Conservation (phyloP, 2,888 invertebrate species). For the Conus canariensis region DNA sequence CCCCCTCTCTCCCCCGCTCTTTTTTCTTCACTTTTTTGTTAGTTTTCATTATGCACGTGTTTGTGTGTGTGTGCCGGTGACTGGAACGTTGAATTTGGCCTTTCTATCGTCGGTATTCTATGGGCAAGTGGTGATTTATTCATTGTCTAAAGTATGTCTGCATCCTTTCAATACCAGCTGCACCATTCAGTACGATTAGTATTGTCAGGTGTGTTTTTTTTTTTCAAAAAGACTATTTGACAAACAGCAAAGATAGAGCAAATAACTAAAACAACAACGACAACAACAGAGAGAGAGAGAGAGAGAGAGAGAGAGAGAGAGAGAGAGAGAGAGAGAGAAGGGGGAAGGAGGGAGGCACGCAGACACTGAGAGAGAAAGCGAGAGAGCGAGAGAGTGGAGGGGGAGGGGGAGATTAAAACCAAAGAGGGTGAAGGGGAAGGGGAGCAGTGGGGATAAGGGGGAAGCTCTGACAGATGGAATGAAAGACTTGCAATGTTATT, state of each 20-base stretch:
- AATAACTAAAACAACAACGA: not conserved
- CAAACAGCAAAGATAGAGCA: too few relatives aligned
- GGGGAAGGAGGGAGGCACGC: not conserved
- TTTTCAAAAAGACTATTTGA: too few relatives aligned
- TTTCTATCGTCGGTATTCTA: too few relatives aligned
- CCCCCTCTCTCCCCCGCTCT: not conserved
- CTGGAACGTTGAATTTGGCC: too few relatives aligned
- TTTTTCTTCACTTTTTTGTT: not conserved
- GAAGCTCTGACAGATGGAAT: not conserved
- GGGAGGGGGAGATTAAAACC: not conserved
- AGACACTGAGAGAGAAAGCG: not conserved
- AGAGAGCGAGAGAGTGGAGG: not conserved
- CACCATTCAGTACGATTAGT: too few relatives aligned
- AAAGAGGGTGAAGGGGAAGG: not conserved
- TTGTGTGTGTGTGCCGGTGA: not conserved
- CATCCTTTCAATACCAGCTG: too few relatives aligned
- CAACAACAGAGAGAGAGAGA: not conserved
- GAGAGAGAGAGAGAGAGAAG: constrained; percentile 15
- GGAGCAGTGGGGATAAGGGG: not conserved
- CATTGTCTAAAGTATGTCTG: too few relatives aligned
- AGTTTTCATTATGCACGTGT: not conserved
- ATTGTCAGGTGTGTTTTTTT: too few relatives aligned
- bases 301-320: not conserved
- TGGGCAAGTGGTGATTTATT: too few relatives aligned
- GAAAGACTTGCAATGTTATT: not conserved